Percentiles rank a stretch among this genome's conserved stretches.
These are phyloP conservation scores for Chrysolophus pictus DNA, from an alignment of 2,797 vertebrate genomes.

Conservation along the genomic window DNA sequence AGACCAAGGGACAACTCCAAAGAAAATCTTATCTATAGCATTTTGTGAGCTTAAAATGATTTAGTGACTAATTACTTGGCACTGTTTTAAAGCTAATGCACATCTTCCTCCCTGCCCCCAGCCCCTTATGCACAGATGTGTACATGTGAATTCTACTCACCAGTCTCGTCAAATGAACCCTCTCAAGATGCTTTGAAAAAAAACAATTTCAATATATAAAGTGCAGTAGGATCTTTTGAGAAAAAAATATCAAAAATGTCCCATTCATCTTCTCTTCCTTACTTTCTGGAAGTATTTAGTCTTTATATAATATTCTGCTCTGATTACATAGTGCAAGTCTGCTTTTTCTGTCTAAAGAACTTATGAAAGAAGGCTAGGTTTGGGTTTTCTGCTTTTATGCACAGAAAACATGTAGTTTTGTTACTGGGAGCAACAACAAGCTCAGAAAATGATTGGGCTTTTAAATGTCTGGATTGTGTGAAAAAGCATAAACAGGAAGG, in stretches of 20 bases:
- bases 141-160: neutral
- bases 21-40: neutral
- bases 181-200: neutral
- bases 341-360: conserved; percentile 31
- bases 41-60: neutral
- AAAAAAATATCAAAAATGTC: neutral
- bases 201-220: neutral
- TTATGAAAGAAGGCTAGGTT: conserved; percentile 42
- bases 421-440: conserved; percentile 44
- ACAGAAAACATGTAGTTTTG: conserved; percentile 52
- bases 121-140: neutral
- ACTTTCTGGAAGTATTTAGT: conserved; percentile 10
- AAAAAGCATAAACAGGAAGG: conserved; percentile 44
- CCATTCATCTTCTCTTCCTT: conserved; percentile 22
- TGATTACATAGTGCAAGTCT: conserved; percentile 25
- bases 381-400: conserved; percentile 45
- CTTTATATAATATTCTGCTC: conserved; percentile 8
- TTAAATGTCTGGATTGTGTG: conserved; percentile 7
- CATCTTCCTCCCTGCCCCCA: neutral
- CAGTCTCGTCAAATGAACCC: neutral
- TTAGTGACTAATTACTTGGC: neutral
- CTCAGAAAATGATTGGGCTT: conserved; percentile 42
- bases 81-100: neutral
- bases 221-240: neutral
- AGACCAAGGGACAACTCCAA: neutral